Conservation (phyloP, 1,140 invertebrate genomes). For the Megalopta genalis region DNA sequence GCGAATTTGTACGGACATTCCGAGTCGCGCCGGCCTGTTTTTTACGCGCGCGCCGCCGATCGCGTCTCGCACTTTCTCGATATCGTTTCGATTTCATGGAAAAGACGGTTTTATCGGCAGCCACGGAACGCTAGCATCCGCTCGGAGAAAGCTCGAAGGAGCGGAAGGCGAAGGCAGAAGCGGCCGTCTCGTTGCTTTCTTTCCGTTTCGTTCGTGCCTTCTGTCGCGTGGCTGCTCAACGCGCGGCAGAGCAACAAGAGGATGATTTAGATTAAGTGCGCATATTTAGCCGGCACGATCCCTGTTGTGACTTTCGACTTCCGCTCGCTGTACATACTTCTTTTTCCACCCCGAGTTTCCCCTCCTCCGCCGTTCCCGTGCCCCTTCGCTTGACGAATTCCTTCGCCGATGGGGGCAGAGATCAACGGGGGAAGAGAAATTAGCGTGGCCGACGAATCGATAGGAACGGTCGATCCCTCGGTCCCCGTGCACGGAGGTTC, state of each 20-base stretch:
- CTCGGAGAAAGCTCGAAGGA: too few relatives aligned
- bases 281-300: conserved; percentile 44
- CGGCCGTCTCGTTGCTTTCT: conserved; percentile 8
- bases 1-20: conserved; percentile 73
- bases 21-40: conserved; percentile 45
- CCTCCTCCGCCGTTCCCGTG: too few relatives aligned
- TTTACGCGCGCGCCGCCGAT: conserved; percentile 37
- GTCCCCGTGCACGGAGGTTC: conserved; percentile 17
- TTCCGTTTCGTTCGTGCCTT: conserved; percentile 30
- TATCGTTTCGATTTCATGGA: too few relatives aligned
- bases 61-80: neutral
- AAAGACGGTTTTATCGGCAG: too few relatives aligned
- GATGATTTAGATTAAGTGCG: conserved; percentile 52
- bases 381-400: neutral
- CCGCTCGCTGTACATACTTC: conserved; percentile 2
- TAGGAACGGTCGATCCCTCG: conserved; percentile 18
- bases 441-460: conserved; percentile 5
- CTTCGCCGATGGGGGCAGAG: neutral
- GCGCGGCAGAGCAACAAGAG: conserved; percentile 43
- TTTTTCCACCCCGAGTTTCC: neutral
- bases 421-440: neutral
- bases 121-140: too few relatives aligned
- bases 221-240: conserved; percentile 12
- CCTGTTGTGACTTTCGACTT: conserved; percentile 53
- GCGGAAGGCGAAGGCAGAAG: too few relatives aligned